Evolutionary conservation across 2,888 invertebrate species (phyloP).

Genomic region (Plusia festucae): DNA sequence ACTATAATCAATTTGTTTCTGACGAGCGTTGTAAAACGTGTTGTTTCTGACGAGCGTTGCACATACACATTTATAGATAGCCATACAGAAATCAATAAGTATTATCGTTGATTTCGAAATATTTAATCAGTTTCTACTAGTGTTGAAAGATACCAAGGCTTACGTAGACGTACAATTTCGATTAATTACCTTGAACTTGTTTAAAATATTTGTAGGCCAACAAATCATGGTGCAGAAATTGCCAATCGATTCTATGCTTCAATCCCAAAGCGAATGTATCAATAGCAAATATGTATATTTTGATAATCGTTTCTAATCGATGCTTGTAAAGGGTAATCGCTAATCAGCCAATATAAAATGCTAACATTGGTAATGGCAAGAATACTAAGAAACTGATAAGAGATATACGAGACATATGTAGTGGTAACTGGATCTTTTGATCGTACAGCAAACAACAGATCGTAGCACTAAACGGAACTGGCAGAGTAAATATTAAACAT

Average conservation of each 20-base stretch:
- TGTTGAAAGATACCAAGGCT: neutral
- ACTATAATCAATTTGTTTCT: too few relatives aligned
- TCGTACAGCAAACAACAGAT: slow-evolving; percentile 58
- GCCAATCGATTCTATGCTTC: slow-evolving; percentile 33
- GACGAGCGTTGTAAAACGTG: too few relatives aligned
- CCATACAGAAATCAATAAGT: neutral
- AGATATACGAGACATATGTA: slow-evolving; percentile 38
- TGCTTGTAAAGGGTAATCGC: slow-evolving; percentile 24
- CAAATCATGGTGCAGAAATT: slow-evolving; percentile 25
- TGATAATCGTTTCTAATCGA: slow-evolving; percentile 29
- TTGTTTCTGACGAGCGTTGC: too few relatives aligned
- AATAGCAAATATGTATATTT: slow-evolving; percentile 24
- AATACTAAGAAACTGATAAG: slow-evolving; percentile 52
- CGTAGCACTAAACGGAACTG: slow-evolving; percentile 59
- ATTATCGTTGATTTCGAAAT: slow-evolving; percentile 1
- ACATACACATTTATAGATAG: neutral
- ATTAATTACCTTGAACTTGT: slow-evolving; percentile 16
- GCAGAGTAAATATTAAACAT: slow-evolving; percentile 66
- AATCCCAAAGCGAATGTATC: slow-evolving; percentile 43
- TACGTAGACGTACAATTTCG: slow-evolving; percentile 10
- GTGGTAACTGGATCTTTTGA: slow-evolving; percentile 35
- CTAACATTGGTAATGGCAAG: slow-evolving; percentile 28
- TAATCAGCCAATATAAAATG: slow-evolving; percentile 33
- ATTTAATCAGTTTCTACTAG: neutral
- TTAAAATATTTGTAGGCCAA: slow-evolving; percentile 33